These are phyloP conservation scores for Melanerpes aurifrons DNA, from an alignment of 2,113 vertebrate genomes.

Conservation along the genomic window DNA sequence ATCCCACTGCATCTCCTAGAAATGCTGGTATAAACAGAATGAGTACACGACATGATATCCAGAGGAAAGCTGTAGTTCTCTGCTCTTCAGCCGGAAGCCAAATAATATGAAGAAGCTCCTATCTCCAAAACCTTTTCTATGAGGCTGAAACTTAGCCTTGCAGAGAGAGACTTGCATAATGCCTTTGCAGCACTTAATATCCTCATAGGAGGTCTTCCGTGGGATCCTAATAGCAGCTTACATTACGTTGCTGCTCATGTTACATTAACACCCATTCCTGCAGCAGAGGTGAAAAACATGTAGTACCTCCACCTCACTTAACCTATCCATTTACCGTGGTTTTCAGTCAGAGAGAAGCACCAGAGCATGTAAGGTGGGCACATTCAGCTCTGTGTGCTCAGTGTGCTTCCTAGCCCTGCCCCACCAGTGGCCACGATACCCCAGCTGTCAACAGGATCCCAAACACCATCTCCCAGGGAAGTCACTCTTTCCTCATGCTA, in stretches of 20 bases:
- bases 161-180: background rate
- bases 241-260: background rate
- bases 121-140: background rate
- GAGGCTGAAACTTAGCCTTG: background rate
- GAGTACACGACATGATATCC: background rate
- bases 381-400: accelerated
- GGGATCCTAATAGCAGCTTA: background rate
- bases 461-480: accelerated
- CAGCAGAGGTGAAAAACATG: accelerated
- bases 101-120: background rate
- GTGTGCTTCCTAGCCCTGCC: background rate
- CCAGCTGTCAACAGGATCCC: background rate
- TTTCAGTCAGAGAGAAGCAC: background rate
- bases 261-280: background rate
- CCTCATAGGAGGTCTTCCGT: background rate
- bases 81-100: background rate
- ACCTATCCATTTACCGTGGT: background rate
- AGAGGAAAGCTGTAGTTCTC: background rate
- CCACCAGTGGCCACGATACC: background rate
- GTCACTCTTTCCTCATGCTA: background rate
- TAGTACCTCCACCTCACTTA: background rate
- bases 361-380: background rate
- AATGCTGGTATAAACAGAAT: background rate
- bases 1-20: background rate
- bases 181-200: background rate